phyloP scores from a whole-genome alignment of 2,888 invertebrate genomes.

The Plagodis dolabraria region DNA sequence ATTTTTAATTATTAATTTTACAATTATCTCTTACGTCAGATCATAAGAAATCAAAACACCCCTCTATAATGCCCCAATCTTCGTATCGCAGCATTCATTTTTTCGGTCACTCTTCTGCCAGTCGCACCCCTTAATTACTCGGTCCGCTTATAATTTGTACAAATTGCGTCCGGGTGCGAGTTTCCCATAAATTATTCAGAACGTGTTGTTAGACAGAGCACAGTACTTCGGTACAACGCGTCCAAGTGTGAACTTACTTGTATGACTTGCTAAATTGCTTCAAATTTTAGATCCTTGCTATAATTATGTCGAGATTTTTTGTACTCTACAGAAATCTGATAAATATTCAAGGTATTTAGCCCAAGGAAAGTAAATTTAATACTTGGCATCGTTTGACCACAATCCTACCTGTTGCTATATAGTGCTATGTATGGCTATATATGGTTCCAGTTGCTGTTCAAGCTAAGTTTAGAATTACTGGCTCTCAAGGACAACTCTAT shows the following conservation, averaged over 20 bases:
- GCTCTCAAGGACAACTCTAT: no score
- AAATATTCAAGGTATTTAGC: no score
- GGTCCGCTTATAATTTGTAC: constrained; percentile 54
- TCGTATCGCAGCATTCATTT: no score
- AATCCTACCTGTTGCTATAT: no score
- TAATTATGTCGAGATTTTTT: not conserved
- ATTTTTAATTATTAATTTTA: no score
- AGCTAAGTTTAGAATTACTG: no score
- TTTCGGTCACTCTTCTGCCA: constrained; percentile 25
- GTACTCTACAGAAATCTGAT: no score
- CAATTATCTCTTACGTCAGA: no score
- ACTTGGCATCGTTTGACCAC: no score
- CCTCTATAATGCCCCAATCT: not conserved
- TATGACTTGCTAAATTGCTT: constrained; percentile 1
- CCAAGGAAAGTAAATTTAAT: no score
- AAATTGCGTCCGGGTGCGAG: constrained; percentile 45
- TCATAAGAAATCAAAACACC: constrained; percentile 25
- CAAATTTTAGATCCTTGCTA: not conserved
- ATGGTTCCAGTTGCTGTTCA: no score
- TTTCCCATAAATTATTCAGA: constrained; percentile 50
- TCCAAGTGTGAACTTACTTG: constrained; percentile 3
- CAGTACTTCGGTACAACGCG: constrained; percentile 12
- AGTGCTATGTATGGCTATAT: no score
- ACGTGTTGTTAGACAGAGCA: constrained; percentile 33
- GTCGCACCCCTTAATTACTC: constrained; percentile 40